phyloP scores from a whole-genome alignment of 2,113 vertebrate species.

The Chloropsis cyanopogon region DNA sequence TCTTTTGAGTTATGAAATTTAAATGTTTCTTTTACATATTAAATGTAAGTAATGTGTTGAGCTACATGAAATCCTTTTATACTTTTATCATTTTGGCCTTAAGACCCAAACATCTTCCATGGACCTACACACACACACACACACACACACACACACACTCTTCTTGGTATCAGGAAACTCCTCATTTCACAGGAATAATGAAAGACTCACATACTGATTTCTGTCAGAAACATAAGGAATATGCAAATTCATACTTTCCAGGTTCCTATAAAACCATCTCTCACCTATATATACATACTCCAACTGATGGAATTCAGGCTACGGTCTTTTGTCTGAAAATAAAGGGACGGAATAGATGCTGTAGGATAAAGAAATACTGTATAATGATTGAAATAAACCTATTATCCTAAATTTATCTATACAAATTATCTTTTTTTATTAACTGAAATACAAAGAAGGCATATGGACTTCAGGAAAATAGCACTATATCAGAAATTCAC shows the following conservation, averaged over 20 bases:
- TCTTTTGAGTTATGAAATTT: conserved; percentile 70
- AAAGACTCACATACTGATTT: conserved; percentile 45
- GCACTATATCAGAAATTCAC: conserved; percentile 73
- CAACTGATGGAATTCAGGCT: conserved; percentile 48
- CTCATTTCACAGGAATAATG: conserved; percentile 64
- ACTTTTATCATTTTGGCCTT: conserved; percentile 8
- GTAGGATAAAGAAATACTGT: conserved; percentile 69
- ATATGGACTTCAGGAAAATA: conserved; percentile 70
- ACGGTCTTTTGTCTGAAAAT: conserved; percentile 44
- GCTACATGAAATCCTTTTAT: conserved; percentile 34
- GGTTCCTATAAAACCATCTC: conserved; percentile 70
- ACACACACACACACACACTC: not conserved
- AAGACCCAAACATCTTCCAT: conserved; percentile 7
- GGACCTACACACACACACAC: not conserved
- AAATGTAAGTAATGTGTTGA: conserved; percentile 29
- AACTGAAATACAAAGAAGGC: conserved; percentile 72
- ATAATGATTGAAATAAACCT: conserved; percentile 65
- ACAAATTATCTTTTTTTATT: conserved; percentile 5
- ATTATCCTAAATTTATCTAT: conserved; percentile 62
- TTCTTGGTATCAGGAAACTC: conserved; percentile 23
- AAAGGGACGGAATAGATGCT: conserved; percentile 55
- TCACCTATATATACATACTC: conserved; percentile 71
- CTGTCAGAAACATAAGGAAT: conserved; percentile 68
- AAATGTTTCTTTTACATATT: conserved; percentile 57
- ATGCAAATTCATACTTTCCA: conserved; percentile 62